A percentile compares a stretch with the other conserved stretches of the same genome.
phyloP scores from a whole-genome alignment of 1,140 invertebrate genomes.

The Zophobas atratus region DNA sequence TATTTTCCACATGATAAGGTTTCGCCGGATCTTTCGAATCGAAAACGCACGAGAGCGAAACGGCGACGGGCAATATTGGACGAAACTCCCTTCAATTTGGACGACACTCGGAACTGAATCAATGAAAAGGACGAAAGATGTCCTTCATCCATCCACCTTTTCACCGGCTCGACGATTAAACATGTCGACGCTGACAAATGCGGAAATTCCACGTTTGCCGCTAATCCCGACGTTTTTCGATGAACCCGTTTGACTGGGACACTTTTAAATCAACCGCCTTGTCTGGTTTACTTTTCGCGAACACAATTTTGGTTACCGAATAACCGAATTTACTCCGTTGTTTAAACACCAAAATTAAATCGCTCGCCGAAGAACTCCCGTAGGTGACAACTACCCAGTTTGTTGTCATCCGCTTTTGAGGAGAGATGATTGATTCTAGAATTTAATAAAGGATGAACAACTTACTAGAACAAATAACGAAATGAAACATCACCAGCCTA shows the following conservation, averaged over 20 bases:
- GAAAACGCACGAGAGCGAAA: conserved; percentile 33
- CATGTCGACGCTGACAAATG: conserved; percentile 9
- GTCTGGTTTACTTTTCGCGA: background rate
- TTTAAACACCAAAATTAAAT: too few species aligned
- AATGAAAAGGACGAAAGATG: conserved; percentile 11
- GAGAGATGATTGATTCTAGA: background rate
- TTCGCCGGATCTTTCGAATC: conserved; percentile 26
- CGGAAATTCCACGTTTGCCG: background rate
- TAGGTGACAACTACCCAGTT: too few species aligned
- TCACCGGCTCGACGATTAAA: conserved; percentile 4
- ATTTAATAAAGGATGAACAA: too few species aligned
- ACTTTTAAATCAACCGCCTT: background rate
- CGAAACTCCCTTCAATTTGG: conserved; percentile 16
- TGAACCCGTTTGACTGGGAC: background rate
- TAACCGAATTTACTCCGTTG: too few species aligned
- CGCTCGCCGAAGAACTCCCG: too few species aligned
- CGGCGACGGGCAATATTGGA: conserved; percentile 9
- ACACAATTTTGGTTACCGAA: background rate
- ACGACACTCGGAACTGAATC: conserved; percentile 22
- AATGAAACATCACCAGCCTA: too few species aligned
- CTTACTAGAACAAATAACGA: too few species aligned
- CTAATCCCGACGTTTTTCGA: background rate
- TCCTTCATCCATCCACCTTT: conserved; percentile 22
- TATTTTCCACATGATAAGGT: conserved; percentile 47
- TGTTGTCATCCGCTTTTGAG: background rate